A percentile compares a stretch with the other conserved stretches of the same genome.
Evolutionary conservation across 1,140 invertebrate genomes (phyloP).

Genomic region (Cydia splendana): DNA sequence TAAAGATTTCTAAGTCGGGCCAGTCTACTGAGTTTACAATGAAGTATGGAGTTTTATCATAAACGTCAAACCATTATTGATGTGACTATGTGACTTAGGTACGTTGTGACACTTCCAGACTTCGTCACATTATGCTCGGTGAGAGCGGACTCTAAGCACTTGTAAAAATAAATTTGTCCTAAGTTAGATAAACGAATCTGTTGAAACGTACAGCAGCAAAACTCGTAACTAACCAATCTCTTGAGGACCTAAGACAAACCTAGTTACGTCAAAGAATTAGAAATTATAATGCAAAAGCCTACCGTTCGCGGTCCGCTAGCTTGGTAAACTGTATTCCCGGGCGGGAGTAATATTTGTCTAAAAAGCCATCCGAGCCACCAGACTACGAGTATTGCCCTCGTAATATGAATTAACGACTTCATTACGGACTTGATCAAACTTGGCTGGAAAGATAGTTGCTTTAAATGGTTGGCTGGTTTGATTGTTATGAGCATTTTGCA

Average conservation of each 20-base stretch:
- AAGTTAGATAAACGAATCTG: too few species aligned
- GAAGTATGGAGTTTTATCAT: too few species aligned
- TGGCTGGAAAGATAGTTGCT: neutral
- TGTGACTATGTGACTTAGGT: too few species aligned
- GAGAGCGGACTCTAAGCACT: too few species aligned
- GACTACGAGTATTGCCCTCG: conserved; percentile 14
- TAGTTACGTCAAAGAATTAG: neutral
- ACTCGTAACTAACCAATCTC: conserved; percentile 8
- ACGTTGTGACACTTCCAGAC: too few species aligned
- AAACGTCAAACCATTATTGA: too few species aligned
- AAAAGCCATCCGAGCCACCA: conserved; percentile 14
- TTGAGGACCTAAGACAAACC: neutral
- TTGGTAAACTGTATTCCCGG: neutral
- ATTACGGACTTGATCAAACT: conserved; percentile 16
- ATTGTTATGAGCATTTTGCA: neutral
- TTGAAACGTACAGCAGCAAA: neutral
- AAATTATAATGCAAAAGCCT: neutral
- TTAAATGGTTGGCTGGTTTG: neutral
- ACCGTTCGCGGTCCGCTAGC: neutral
- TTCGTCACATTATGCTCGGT: too few species aligned
- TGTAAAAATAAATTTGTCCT: too few species aligned
- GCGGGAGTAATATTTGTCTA: conserved; percentile 9
- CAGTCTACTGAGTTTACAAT: too few species aligned
- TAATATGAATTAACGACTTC: conserved; percentile 15
- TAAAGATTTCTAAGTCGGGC: too few species aligned